Conservation (phyloP, 2,113 vertebrate species). For the Mesembrinibis cayennensis region DNA sequence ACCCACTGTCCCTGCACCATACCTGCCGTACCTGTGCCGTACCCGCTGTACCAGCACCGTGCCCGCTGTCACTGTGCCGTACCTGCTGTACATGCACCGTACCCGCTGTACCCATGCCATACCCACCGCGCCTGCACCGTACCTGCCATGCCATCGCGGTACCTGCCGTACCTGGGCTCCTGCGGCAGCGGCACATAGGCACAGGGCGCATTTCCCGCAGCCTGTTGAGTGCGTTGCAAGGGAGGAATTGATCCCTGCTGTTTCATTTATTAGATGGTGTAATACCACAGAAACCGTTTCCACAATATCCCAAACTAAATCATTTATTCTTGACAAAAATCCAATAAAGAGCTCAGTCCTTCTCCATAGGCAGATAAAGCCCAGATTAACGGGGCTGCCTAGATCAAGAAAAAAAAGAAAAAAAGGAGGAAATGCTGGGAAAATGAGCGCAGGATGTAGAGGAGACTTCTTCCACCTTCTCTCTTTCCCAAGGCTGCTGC, state of each 20-base stretch:
- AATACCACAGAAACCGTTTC: constrained; percentile 69
- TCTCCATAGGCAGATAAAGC: constrained; percentile 79
- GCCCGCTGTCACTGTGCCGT: rapidly evolving
- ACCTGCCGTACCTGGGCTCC: background rate
- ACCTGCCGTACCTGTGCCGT: rapidly evolving
- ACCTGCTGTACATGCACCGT: too few relatives aligned
- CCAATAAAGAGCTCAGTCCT: constrained; percentile 81
- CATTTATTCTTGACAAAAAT: constrained; percentile 81
- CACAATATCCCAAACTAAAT: constrained; percentile 75
- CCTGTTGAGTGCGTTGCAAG: constrained; percentile 52
- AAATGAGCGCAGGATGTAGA: constrained; percentile 58
- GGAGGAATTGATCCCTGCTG: constrained; percentile 69
- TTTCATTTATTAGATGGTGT: constrained; percentile 66
- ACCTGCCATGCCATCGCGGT: rapidly evolving
- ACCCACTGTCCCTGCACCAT: rapidly evolving
- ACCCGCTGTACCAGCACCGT: rapidly evolving
- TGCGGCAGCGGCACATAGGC: background rate
- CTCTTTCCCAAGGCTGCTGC: constrained; percentile 71
- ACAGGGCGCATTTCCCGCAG: constrained; percentile 38
- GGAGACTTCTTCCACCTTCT: constrained; percentile 71
- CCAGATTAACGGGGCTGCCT: constrained; percentile 74
- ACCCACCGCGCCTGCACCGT: too few relatives aligned
- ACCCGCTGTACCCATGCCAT: rapidly evolving
- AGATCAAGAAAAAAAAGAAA: constrained; percentile 46
- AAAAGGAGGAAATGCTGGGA: constrained; percentile 53